These are phyloP conservation scores for Etheostoma nigrum DNA, from an alignment of 2,797 vertebrate species.

Conservation along the genomic window DNA sequence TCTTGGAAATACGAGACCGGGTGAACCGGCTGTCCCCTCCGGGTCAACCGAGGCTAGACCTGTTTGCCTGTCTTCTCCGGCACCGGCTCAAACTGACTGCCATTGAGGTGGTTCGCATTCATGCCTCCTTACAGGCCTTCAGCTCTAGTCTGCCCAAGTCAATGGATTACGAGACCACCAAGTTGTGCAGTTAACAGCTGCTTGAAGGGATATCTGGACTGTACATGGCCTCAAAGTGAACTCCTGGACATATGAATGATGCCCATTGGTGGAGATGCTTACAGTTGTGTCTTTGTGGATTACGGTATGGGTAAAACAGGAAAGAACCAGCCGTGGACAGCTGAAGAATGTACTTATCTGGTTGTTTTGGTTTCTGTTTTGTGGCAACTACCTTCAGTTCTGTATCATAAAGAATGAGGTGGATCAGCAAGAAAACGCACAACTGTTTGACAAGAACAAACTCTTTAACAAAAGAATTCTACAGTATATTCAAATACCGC, in stretches of 20 bases:
- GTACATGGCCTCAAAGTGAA: slow-evolving; percentile 29
- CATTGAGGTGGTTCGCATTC: slow-evolving; percentile 95
- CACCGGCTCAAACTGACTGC: slow-evolving; percentile 96
- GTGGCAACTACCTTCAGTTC: slow-evolving; percentile 59
- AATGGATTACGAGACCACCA: slow-evolving; percentile 95
- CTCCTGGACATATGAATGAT: slow-evolving; percentile 32
- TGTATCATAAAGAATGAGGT: slow-evolving; percentile 48
- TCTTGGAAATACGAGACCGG: slow-evolving; percentile 94
- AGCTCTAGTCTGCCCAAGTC: slow-evolving; percentile 94
- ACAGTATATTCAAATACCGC: slow-evolving; percentile 63
- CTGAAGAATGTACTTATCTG: slow-evolving; percentile 74
- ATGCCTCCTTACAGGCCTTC: slow-evolving; percentile 94
- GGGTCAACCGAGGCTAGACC: slow-evolving; percentile 91
- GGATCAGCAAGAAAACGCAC: slow-evolving; percentile 60
- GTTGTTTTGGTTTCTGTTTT: slow-evolving; percentile 64
- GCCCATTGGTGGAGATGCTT: slow-evolving; percentile 39
- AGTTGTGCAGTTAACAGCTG: slow-evolving; percentile 96
- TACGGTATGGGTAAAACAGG: slow-evolving; percentile 53
- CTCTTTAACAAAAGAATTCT: slow-evolving; percentile 42
- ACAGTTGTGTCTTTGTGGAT: slow-evolving; percentile 59
- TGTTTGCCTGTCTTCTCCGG: slow-evolving; percentile 95
- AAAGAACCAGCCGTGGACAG: slow-evolving; percentile 55
- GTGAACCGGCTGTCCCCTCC: slow-evolving; percentile 96
- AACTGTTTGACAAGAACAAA: slow-evolving; percentile 62
- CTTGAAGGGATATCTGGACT: slow-evolving; percentile 42